Percentiles rank a stretch among this genome's conserved stretches.
phyloP scores from a whole-genome alignment of 2,113 vertebrate genomes.

The Nothobranchius furzeri region DNA sequence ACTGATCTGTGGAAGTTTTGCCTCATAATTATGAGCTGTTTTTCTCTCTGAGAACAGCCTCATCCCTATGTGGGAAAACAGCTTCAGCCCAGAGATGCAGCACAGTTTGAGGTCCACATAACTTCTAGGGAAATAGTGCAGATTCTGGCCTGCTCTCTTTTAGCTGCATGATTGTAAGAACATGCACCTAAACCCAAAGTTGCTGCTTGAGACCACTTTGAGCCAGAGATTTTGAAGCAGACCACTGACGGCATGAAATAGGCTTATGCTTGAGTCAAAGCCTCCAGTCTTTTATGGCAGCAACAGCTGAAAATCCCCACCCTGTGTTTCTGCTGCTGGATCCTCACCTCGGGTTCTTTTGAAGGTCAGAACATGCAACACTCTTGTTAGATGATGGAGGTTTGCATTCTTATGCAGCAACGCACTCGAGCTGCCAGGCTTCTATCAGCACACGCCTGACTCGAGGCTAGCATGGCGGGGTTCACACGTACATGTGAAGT shows the following conservation, averaged over 20 bases:
- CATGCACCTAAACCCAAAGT: constrained; percentile 23
- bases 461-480: constrained; percentile 27
- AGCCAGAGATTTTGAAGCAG: constrained; percentile 35
- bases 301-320: constrained; percentile 54
- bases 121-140: not conserved
- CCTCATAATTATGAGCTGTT: too few species aligned
- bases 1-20: too few species aligned
- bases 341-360: constrained; percentile 34
- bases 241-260: constrained; percentile 50
- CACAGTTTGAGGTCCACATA: too few species aligned
- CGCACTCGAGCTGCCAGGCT: constrained; percentile 29
- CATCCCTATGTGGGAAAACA: too few species aligned
- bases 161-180: not conserved
- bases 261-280: constrained; percentile 53
- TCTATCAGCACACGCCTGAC: constrained; percentile 14
- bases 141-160: not conserved
- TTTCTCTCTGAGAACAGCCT: too few species aligned
- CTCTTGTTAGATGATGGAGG: constrained; percentile 28
- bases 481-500: constrained; percentile 45
- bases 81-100: too few species aligned
- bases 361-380: constrained; percentile 40
- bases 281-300: constrained; percentile 49
- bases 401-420: constrained; percentile 31
- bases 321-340: constrained; percentile 31
- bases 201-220: constrained; percentile 37